Evolutionary conservation across 2,797 vertebrate genomes (phyloP).

Genomic region (Lagocephalus sceleratus): DNA sequence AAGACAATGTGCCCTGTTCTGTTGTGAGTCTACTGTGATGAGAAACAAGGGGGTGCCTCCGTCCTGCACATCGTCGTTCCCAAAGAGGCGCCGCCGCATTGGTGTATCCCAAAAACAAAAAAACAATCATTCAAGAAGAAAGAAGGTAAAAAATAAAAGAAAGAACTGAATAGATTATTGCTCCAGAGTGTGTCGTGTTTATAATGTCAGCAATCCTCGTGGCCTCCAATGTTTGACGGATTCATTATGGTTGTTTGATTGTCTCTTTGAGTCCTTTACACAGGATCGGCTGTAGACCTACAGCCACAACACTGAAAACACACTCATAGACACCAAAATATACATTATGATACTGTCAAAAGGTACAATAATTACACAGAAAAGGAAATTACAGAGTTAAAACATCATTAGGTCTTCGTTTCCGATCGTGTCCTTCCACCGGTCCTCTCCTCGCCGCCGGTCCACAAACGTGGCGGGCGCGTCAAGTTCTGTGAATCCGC

Average conservation of each 20-base stretch:
- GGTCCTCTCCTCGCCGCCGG: conserved; percentile 55
- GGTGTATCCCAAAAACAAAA: conserved; percentile 10
- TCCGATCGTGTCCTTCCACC: conserved; percentile 57
- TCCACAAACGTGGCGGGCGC: conserved; percentile 63
- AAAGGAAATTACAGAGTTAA: conserved; percentile 81
- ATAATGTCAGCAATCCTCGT: conserved; percentile 55
- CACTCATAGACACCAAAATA: conserved; percentile 97
- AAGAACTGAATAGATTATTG: conserved; percentile 72
- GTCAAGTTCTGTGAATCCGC: conserved; percentile 43
- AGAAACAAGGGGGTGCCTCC: conserved; percentile 39
- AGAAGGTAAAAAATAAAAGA: conserved; percentile 43
- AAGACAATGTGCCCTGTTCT: conserved; percentile 75
- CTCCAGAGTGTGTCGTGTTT: conserved; percentile 67
- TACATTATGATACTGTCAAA: conserved; percentile 95
- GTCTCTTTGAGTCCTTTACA: conserved; percentile 85
- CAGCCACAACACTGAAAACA: conserved; percentile 96
- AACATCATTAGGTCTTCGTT: conserved; percentile 74
- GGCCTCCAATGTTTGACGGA: conserved; percentile 64
- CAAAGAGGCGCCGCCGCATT: conserved; percentile 21
- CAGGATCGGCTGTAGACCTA: conserved; percentile 84
- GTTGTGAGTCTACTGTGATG: conserved; percentile 38
- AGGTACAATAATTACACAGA: conserved; percentile 98
- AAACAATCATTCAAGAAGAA: conserved; percentile 24
- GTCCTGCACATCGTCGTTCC: conserved; percentile 20
- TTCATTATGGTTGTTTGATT: conserved; percentile 82